Evolutionary conservation across 2,797 vertebrate genomes (phyloP), one percentile per base, ranked within the genome.

Genomic region (Morus bassanus): DNA sequence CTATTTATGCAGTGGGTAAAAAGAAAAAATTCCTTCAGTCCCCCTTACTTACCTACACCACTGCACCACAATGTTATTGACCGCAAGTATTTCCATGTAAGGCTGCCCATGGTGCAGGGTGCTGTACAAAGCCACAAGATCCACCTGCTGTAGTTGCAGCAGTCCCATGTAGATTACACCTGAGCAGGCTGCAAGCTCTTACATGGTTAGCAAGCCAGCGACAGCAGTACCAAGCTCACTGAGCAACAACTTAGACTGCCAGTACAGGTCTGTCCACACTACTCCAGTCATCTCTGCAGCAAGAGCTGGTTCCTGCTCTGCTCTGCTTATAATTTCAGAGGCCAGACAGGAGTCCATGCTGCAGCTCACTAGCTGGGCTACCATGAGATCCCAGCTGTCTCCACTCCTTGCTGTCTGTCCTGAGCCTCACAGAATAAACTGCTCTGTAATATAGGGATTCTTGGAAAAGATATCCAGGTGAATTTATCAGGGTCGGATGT

Each of bases 1-100:
- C 80, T 95, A 91, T 97, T 97, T 96, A 97, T 91, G 83, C 89
- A 92, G 85, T 30, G 65, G 91, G 86, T 90, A 65, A 95, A 82
- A 45, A 63, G 37, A 24, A 75, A 80, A 45, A 2, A 72, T 41
- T 35, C 8, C 35, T 91, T 46, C 39, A 37, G 21, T 54, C 33
- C 18, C 13, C 11, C 27, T 81, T 83, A n/a, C 64, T 81, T 69
- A 83, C 48, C 30, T 60, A 37, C n/a, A 59, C 16, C 0, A 1
- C 23, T 72, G 59, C 18, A 60, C n/a, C 21, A 43, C 7, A 13
- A 12, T 19, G 12, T 43, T 88, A 56, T 7, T 33, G 45, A 43
- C 41, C 51, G 15, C 0, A 10, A 63, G 14, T 9, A 7, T 30
- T 33, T n/a, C 30, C 5, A 0, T 10, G 27, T 18, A 30, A 85